Conservation (phyloP, 2,888 invertebrate species). For the Tachina lurida region DNA sequence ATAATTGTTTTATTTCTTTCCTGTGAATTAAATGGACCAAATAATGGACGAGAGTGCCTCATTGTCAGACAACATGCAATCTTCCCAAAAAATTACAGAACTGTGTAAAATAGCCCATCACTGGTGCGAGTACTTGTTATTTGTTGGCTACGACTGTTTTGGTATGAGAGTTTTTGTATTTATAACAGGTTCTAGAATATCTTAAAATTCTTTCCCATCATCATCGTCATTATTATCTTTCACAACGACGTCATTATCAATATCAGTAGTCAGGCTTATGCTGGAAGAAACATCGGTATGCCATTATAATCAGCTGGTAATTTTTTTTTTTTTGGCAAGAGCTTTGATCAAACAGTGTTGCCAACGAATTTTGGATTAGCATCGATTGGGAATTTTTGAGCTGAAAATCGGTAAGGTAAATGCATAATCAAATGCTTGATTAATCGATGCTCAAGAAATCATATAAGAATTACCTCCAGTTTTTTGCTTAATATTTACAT, state of each 20-base stretch:
- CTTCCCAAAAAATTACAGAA: no score
- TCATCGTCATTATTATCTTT: slow-evolving; percentile 58
- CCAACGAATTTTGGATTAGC: not conserved
- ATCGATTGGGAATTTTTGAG: not conserved
- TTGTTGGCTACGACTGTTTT: slow-evolving; percentile 7
- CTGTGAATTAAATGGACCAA: no score
- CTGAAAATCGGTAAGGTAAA: not conserved
- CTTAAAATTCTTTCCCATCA: slow-evolving; percentile 65
- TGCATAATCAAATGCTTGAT: no score
- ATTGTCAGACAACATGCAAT: no score
- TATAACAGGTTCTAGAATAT: slow-evolving; percentile 63
- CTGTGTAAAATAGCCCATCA: no score
- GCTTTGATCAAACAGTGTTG: slow-evolving; percentile 45
- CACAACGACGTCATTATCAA: slow-evolving; percentile 55
- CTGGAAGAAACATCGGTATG: slow-evolving; percentile 54
- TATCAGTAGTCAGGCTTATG: slow-evolving; percentile 54
- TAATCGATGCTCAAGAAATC: no score
- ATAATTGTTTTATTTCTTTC: no score
- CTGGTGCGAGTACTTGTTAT: slow-evolving; percentile 33
- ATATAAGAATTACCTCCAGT: no score
- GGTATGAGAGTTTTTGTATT: slow-evolving; percentile 26
- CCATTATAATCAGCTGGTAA: slow-evolving; percentile 65
- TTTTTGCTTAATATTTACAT: no score
- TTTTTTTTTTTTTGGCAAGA: slow-evolving; percentile 56
- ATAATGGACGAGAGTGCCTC: no score